A percentile compares a stretch with the other conserved stretches of the same genome.
These are phyloP conservation scores for Amphiprion percula DNA, from an alignment of 2,113 vertebrate genomes.

Conservation along the genomic window DNA sequence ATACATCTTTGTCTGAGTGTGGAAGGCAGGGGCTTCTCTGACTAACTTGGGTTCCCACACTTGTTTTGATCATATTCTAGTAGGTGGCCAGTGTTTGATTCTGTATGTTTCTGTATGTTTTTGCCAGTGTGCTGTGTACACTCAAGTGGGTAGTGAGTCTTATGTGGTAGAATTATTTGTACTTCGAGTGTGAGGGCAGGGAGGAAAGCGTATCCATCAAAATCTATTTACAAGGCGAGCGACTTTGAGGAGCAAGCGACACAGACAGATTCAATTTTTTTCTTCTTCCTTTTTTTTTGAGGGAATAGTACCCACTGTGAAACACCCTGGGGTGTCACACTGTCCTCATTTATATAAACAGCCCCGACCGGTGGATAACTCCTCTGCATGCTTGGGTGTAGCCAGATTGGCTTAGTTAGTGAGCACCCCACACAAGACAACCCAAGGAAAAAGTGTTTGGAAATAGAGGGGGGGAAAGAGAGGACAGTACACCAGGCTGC, in stretches of 20 bases:
- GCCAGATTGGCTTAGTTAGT: constrained; percentile 83
- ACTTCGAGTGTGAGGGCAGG: constrained; percentile 63
- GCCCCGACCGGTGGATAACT: constrained; percentile 76
- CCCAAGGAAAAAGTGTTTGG: constrained; percentile 73
- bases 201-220: constrained; percentile 74
- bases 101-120: constrained; percentile 46
- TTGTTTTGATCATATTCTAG: constrained; percentile 65
- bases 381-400: constrained; percentile 79
- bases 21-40: constrained; percentile 25
- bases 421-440: constrained; percentile 76
- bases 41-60: constrained; percentile 59
- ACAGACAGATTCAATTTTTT: constrained; percentile 67
- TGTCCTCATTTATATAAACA: constrained; percentile 83
- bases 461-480: constrained; percentile 61
- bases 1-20: constrained; percentile 41
- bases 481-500: constrained; percentile 68
- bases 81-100: constrained; percentile 59
- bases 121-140: constrained; percentile 48
- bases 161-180: constrained; percentile 70
- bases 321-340: constrained; percentile 81
- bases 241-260: constrained; percentile 75
- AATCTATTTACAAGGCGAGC: constrained; percentile 80
- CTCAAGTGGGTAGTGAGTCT: constrained; percentile 52
- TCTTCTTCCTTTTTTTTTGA: constrained; percentile 53
- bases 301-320: constrained; percentile 72